Conservation (phyloP, 2,113 vertebrate species). For the Pantherophis guttatus region DNA sequence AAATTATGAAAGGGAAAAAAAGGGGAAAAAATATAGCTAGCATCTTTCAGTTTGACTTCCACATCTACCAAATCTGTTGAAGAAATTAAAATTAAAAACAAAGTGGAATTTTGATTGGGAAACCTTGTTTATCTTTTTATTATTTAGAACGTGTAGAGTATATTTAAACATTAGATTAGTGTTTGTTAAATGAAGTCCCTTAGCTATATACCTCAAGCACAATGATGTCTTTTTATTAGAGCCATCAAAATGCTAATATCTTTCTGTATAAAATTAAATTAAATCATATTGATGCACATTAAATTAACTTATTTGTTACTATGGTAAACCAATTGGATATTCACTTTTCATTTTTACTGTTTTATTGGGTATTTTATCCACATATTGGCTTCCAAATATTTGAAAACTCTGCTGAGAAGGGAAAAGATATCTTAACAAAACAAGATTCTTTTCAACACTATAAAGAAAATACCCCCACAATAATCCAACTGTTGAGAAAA, state of each 20-base stretch:
- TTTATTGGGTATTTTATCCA: background rate
- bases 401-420: background rate
- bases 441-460: background rate
- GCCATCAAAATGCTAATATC: background rate
- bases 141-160: constrained; percentile 33
- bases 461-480: background rate
- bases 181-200: background rate
- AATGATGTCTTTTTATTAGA: background rate
- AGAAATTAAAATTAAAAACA: background rate
- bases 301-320: background rate
- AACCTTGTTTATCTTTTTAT: background rate
- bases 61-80: background rate
- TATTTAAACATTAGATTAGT: constrained; percentile 34
- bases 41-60: background rate
- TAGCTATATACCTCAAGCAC: background rate
- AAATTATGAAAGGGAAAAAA: background rate
- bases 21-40: background rate
- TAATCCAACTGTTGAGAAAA: background rate
- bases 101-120: background rate
- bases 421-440: background rate
- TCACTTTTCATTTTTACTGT: background rate
- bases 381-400: background rate
- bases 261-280: background rate
- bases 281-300: background rate
- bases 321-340: background rate